Percentiles rank a stretch among this genome's conserved stretches.
Conservation (phyloP, 2,797 vertebrate genomes). For the Aldrovandia affinis region DNA sequence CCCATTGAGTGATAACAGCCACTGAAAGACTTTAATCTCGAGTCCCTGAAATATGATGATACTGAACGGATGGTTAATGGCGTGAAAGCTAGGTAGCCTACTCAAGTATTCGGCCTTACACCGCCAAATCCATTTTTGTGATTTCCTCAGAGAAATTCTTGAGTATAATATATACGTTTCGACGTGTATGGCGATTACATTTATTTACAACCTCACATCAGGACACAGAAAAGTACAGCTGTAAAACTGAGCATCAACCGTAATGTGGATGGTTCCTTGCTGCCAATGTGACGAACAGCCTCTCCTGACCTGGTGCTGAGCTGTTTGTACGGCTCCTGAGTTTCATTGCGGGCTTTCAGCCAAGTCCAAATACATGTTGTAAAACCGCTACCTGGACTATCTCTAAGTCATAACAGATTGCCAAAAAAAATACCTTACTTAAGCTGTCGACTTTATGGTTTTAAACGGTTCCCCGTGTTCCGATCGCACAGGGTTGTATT, state of each 20-base stretch:
- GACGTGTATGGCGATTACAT: background rate
- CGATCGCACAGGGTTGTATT: background rate
- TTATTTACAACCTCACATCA: background rate
- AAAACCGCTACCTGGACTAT: background rate
- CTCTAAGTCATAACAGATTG: background rate
- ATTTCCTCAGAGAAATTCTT: background rate
- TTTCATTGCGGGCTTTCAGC: background rate
- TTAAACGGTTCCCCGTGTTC: too few species aligned
- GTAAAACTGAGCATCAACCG: too few species aligned
- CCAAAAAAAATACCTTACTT: background rate
- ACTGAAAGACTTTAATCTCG: background rate
- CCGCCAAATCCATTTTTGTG: background rate
- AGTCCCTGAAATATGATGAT: background rate
- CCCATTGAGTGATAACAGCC: background rate
- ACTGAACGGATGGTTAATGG: background rate
- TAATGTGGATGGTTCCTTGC: too few species aligned
- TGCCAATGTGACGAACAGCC: too few species aligned
- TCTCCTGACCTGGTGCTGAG: too few species aligned
- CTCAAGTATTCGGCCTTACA: background rate
- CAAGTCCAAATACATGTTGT: background rate
- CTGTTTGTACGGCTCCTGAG: background rate
- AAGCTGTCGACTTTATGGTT: too few species aligned
- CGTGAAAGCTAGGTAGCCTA: background rate
- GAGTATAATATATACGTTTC: background rate
- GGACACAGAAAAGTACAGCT: too few species aligned